These are phyloP conservation scores for Doris montereyensis DNA, from an alignment of 2,888 invertebrate genomes.

Conservation along the genomic window DNA sequence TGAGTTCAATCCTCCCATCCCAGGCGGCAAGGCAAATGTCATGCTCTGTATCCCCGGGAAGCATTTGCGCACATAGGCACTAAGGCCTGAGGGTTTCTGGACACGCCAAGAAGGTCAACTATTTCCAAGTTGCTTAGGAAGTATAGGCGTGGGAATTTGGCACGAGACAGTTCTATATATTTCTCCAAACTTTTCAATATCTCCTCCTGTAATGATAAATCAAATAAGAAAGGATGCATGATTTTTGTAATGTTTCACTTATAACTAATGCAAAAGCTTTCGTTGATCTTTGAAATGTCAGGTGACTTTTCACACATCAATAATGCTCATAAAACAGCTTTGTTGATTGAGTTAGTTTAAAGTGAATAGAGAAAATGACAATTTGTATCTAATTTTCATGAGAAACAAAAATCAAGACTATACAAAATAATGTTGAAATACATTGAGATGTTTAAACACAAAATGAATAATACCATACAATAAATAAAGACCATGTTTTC, in stretches of 20 bases:
- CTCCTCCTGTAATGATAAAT: constrained; percentile 58
- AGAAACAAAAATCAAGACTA: too few species aligned
- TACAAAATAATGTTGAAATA: too few species aligned
- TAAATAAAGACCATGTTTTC: too few species aligned
- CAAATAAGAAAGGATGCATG: neutral
- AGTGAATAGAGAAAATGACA: too few species aligned
- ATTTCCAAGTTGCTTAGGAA: constrained; percentile 69
- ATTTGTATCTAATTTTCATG: too few species aligned
- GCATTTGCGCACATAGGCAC: constrained; percentile 67
- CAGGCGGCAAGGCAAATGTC: constrained; percentile 65
- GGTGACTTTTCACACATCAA: neutral
- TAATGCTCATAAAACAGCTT: neutral
- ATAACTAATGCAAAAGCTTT: neutral
- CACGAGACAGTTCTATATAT: constrained; percentile 59
- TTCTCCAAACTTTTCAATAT: constrained; percentile 61
- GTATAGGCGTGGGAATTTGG: constrained; percentile 68
- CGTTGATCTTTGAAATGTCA: neutral
- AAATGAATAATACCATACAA: too few species aligned
- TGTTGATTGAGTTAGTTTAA: too few species aligned
- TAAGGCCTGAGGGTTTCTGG: constrained; percentile 66
- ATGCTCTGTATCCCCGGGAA: constrained; percentile 66
- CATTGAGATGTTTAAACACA: too few species aligned
- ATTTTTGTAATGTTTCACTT: too few species aligned
- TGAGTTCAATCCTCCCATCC: constrained; percentile 59
- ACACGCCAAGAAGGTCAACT: constrained; percentile 65